Conservation (phyloP, 2,797 vertebrate species). For the Lemur catta region DNA sequence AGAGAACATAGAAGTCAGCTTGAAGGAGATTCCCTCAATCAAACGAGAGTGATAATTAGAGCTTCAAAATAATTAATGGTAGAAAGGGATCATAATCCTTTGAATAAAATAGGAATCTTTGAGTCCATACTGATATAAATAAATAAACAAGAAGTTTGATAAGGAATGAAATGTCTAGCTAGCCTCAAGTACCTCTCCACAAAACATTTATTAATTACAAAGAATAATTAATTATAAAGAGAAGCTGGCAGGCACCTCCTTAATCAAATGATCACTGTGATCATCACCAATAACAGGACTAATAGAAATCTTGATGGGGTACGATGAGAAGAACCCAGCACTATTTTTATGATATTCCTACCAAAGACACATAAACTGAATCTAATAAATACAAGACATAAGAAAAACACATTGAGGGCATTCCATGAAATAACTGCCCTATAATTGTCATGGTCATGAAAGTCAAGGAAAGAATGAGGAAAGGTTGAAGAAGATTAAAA, state of each 20-base stretch:
- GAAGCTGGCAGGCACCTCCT: not conserved
- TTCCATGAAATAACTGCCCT: not conserved
- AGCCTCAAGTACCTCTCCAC: not conserved
- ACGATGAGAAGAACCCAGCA: not conserved
- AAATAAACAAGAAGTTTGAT: not conserved
- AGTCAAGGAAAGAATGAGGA: not conserved
- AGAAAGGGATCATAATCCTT: not conserved
- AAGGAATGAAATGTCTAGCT: not conserved
- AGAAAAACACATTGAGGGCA: not conserved
- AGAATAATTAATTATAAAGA: not conserved
- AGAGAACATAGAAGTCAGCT: not conserved
- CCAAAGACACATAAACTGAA: not conserved
- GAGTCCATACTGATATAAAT: not conserved
- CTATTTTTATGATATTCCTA: not conserved
- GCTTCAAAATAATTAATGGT: not conserved
- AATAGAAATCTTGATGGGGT: not conserved
- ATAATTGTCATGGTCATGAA: not conserved
- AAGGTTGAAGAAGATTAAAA: not conserved
- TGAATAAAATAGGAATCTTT: not conserved
- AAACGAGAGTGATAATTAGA: not conserved
- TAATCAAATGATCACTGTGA: not conserved
- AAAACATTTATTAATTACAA: slow-evolving; percentile 3
- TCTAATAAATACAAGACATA: not conserved
- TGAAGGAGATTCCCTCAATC: not conserved
- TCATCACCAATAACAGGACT: not conserved